These are phyloP conservation scores for Heliocidaris erythrogramma DNA, from an alignment of 35 echinoderm and acorn worm genomes.

Conservation along the genomic window DNA sequence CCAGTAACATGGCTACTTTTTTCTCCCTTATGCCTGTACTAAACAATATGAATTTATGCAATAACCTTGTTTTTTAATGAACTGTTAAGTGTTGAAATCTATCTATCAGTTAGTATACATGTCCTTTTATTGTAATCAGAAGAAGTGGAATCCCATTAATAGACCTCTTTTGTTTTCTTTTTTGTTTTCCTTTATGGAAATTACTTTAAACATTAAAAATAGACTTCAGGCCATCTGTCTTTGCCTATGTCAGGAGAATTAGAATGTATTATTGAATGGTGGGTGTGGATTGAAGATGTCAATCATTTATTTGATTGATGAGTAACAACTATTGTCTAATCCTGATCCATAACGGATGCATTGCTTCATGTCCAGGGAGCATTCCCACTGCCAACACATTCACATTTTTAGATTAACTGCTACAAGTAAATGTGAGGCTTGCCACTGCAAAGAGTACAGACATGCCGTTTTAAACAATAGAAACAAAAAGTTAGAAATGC, in stretches of 20 bases:
- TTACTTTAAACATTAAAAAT: background rate
- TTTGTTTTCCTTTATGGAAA: background rate
- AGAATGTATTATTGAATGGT: background rate
- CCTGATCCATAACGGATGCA: background rate
- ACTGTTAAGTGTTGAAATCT: too few species aligned
- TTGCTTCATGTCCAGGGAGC: background rate
- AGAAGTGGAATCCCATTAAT: too few species aligned
- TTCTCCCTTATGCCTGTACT: background rate
- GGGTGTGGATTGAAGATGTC: conserved; percentile 15
- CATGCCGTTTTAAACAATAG: too few species aligned
- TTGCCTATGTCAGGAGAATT: background rate
- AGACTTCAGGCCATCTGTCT: background rate
- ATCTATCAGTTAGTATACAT: too few species aligned
- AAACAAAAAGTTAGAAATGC: too few species aligned
- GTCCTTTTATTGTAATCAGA: too few species aligned
- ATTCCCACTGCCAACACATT: background rate
- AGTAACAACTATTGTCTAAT: conserved; percentile 13
- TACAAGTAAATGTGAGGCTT: too few species aligned
- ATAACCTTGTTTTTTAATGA: too few species aligned
- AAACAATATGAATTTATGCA: too few species aligned
- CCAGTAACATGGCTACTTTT: background rate
- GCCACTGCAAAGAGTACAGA: too few species aligned
- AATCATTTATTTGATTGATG: background rate
- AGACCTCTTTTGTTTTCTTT: too few species aligned
- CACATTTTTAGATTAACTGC: background rate